Conservation (phyloP, 1,140 invertebrate genomes). For the Drosophila kanapiae region DNA sequence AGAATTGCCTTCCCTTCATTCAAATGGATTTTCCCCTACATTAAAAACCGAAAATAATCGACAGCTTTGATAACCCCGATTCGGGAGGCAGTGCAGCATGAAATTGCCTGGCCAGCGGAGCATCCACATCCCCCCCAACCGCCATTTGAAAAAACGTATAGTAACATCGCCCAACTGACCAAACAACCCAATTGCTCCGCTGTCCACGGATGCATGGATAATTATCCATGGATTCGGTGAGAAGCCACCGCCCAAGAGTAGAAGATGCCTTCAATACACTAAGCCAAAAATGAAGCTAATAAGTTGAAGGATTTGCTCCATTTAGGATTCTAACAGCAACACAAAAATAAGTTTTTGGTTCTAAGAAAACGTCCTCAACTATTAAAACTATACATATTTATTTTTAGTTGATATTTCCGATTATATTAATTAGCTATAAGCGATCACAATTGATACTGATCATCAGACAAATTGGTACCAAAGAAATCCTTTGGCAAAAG, state of each 20-base stretch:
- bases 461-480: too few relatives aligned
- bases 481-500: too few relatives aligned
- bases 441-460: too few relatives aligned
- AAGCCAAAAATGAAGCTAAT: conserved; percentile 32
- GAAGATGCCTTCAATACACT: conserved; percentile 17
- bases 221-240: conserved; percentile 58
- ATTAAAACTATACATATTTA: too few relatives aligned
- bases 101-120: conserved; percentile 59
- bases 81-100: conserved; percentile 74
- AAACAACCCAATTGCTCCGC: conserved; percentile 78
- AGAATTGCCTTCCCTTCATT: neutral
- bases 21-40: neutral
- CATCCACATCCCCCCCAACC: conserved; percentile 12
- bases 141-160: conserved; percentile 6
- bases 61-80: conserved; percentile 51
- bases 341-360: too few relatives aligned
- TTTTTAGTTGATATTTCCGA: too few relatives aligned
- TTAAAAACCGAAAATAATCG: conserved; percentile 26
- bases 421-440: too few relatives aligned
- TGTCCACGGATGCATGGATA: conserved; percentile 77
- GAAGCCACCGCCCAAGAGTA: conserved; percentile 44
- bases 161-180: conserved; percentile 58
- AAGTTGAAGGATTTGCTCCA: neutral
- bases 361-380: too few relatives aligned
- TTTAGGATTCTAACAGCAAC: too few relatives aligned